A percentile compares a stretch with the other conserved stretches of the same genome.
These are phyloP conservation scores for Protonibea diacanthus DNA, from an alignment of 2,797 vertebrate genomes.

Conservation along the genomic window DNA sequence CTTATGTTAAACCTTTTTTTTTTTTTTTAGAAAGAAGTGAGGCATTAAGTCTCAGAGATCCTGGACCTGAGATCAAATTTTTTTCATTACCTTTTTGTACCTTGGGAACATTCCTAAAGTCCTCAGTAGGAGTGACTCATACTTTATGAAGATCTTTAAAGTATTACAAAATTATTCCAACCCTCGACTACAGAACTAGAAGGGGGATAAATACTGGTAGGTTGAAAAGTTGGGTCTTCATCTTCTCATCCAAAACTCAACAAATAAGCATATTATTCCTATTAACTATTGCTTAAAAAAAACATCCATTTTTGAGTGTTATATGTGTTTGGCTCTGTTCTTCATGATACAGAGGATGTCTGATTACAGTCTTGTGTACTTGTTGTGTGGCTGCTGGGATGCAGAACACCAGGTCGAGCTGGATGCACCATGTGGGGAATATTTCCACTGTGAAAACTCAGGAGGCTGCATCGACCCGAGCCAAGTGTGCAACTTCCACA, in stretches of 20 bases:
- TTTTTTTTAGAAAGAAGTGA: no score
- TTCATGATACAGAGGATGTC: background rate
- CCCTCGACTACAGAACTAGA: no score
- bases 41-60: no score
- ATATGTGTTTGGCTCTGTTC: background rate
- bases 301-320: background rate
- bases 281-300: background rate
- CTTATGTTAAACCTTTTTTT: no score
- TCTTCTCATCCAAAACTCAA: background rate
- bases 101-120: no score
- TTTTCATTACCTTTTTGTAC: no score
- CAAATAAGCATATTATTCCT: background rate
- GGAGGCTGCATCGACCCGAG: constrained; percentile 85
- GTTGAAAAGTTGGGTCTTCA: background rate
- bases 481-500: constrained; percentile 89
- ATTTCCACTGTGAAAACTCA: constrained; percentile 84
- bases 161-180: no score
- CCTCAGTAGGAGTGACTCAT: no score
- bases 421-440: constrained; percentile 69
- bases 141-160: no score
- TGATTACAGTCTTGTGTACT: background rate
- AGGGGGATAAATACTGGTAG: no score
- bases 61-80: no score
- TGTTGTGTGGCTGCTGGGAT: constrained; percentile 34
- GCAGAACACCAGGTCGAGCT: constrained; percentile 67